phyloP scores from a whole-genome alignment of 1,140 invertebrate genomes.

The Anastrepha obliqua region DNA sequence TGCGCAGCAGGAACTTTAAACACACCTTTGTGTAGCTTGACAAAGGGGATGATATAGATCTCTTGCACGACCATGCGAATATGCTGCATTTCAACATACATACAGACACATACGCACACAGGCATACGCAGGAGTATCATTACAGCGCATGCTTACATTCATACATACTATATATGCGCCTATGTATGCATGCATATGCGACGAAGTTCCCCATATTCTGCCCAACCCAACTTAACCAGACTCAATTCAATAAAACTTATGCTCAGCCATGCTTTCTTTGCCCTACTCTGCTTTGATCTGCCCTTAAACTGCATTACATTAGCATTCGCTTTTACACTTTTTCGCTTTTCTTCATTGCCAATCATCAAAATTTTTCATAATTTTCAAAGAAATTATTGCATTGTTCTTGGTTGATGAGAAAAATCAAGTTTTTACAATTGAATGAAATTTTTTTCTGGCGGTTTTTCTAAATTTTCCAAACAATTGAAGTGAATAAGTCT shows the following conservation, averaged over 20 bases:
- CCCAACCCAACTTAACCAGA: not conserved
- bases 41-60: conserved; percentile 39
- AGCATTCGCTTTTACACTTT: not conserved
- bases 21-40: conserved; percentile 4
- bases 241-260: not conserved
- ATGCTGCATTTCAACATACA: not conserved
- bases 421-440: conserved; percentile 14
- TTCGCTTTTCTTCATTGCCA: not conserved
- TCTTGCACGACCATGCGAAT: not conserved
- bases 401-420: conserved; percentile 36
- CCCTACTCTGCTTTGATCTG: not conserved
- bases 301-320: not conserved
- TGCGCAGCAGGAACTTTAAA: conserved; percentile 45
- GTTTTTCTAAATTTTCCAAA: conserved; percentile 49
- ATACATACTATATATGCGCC: not conserved
- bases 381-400: conserved; percentile 43
- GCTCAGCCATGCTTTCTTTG: too few relatives aligned
- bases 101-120: not conserved
- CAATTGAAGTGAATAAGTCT: conserved; percentile 18
- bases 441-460: conserved; percentile 3
- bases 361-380: conserved; percentile 14
- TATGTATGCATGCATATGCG: not conserved
- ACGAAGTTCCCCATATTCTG: not conserved
- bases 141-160: not conserved
- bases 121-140: not conserved